Conservation (phyloP, 2,113 vertebrate genomes). For the Taxidea taxus region DNA sequence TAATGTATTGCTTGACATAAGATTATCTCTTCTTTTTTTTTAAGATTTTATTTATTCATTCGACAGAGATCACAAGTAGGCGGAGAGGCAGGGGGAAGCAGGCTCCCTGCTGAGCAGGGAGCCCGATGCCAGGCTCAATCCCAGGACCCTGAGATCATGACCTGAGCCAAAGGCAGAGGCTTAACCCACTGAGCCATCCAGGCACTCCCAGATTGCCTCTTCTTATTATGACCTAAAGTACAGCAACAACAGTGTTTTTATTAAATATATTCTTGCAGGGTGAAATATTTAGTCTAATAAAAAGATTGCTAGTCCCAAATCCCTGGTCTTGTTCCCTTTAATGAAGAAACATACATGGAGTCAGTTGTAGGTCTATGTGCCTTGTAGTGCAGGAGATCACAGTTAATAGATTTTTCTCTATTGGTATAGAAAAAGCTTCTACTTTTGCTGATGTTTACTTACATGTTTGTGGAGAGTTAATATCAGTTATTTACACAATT, state of each 20-base stretch:
- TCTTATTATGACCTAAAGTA: neutral
- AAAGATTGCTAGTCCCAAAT: neutral
- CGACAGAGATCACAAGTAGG: no score
- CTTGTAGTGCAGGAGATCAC: neutral
- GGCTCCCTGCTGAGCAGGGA: no score
- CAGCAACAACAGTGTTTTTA: neutral
- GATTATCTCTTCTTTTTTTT: neutral
- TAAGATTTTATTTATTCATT: no score
- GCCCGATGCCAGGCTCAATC: no score
- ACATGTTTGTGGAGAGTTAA: neutral
- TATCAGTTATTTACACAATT: neutral
- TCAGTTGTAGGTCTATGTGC: neutral
- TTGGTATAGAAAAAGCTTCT: neutral
- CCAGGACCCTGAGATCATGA: no score
- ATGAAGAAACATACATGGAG: neutral
- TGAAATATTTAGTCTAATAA: neutral
- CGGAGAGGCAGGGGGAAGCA: no score
- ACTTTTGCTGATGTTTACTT: neutral
- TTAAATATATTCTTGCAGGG: neutral
- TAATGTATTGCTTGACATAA: neutral
- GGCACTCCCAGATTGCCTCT: neutral
- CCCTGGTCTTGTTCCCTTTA: neutral
- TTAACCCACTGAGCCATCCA: no score
- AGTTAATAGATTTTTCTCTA: neutral
- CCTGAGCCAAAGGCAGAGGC: no score